Evolutionary conservation across 1,140 invertebrate species (phyloP).

Genomic region (Cydia strobilella): DNA sequence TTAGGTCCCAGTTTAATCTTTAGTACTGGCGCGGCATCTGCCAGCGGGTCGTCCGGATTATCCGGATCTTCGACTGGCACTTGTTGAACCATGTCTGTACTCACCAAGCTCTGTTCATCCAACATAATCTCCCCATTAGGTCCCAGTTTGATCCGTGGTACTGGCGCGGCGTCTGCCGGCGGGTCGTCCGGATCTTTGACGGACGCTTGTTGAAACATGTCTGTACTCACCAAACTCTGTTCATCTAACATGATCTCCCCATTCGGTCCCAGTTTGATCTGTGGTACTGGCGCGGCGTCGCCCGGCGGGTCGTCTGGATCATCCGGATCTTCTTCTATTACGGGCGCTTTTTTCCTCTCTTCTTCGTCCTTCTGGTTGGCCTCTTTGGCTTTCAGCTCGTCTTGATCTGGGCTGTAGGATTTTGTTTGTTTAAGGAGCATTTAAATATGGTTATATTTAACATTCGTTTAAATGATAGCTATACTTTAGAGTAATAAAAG

Average conservation of each 20-base stretch:
- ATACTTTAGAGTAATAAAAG: no score
- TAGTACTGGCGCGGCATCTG: slow-evolving; percentile 85
- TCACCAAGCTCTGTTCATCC: slow-evolving; percentile 91
- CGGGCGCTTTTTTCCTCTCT: slow-evolving; percentile 54
- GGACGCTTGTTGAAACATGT: no score
- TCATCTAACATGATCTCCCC: slow-evolving; percentile 94
- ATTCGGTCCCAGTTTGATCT: slow-evolving; percentile 93
- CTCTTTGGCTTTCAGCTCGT: slow-evolving; percentile 60
- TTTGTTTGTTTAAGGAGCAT: no score
- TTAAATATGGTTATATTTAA: no score
- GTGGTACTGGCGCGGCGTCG: slow-evolving; percentile 86
- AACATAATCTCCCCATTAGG: slow-evolving; percentile 92
- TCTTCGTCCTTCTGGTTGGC: slow-evolving; percentile 59
- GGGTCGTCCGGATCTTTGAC: slow-evolving; percentile 54
- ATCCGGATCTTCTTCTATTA: slow-evolving; percentile 45
- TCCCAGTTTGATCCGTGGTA: slow-evolving; percentile 93
- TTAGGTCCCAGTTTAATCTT: slow-evolving; percentile 94
- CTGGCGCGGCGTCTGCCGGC: slow-evolving; percentile 82
- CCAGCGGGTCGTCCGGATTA: slow-evolving; percentile 66
- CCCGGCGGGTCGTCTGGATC: slow-evolving; percentile 67
- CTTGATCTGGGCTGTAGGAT: slow-evolving; percentile 56
- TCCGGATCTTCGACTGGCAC: slow-evolving; percentile 52
- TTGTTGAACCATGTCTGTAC: no score
- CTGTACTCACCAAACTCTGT: slow-evolving; percentile 85
- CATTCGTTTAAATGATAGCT: no score